Base-by-base conservation (phyloP, 2,888 invertebrate species). In the Aromia moschata region DNA sequence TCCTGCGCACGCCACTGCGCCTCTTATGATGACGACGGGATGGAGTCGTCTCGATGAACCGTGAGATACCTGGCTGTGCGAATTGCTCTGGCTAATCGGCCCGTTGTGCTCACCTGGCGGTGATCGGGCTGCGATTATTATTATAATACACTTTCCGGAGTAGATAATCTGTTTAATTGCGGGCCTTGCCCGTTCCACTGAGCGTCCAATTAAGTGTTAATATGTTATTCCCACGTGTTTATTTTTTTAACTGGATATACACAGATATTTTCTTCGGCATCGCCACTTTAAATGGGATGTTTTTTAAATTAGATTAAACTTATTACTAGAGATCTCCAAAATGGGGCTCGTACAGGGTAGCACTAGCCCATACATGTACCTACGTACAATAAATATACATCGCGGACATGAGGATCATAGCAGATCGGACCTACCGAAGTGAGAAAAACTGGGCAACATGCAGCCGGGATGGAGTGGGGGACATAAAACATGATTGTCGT, bases 1-100 rank as follows among this genome's bases (percentile, higher is more conserved):
- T n/a, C n/a, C n/a, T n/a, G n/a, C n/a, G n/a, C n/a, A n/a, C n/a
- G n/a, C n/a, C 25, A 4, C 25, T 25, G 25, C 25, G 25, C 25
- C 25, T 5, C 25, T 9, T 9, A 25, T 9, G 25, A 4, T 5
- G 25, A 25, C 9, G n/a, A 33, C 33, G 33, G 10, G 33, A 11
- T 33, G 33, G 30, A 49, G 49, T 38, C 25, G 16, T 49, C 36
- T n/a, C 37, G 49, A 40, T 49, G 49, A 38, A 49, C 49, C 49
- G 40, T 49, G 49, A 49, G 49, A 25, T 49, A 38, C 49, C 49
- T 49, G 12, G 38, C 49, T 49, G n/a, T n/a, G 38, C 25, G 38
- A 49, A 49, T n/a, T 25, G 38, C 49, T 25, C 38, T 25, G 38
- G 25, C 20, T 25, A 49, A 49, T 37, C 25, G 49, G 3, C 16